These are phyloP conservation scores for Macrocentrus cingulum DNA, from an alignment of 1,140 invertebrate genomes.

Conservation along the genomic window DNA sequence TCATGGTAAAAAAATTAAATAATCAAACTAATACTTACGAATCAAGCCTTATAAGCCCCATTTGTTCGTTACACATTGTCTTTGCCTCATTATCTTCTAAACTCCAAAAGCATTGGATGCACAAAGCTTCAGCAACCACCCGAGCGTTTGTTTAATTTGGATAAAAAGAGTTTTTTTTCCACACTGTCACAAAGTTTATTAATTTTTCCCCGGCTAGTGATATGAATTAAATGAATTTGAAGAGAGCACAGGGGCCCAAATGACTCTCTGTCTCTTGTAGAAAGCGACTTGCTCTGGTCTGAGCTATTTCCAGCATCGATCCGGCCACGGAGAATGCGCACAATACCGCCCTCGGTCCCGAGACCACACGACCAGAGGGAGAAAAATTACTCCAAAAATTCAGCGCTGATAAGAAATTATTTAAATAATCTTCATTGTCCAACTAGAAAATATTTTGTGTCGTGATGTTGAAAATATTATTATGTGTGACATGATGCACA, in stretches of 20 bases:
- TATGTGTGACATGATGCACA: no score
- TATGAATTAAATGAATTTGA: constrained; percentile 11
- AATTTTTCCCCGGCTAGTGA: not conserved
- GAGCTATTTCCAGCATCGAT: constrained; percentile 51
- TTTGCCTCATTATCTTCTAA: constrained; percentile 48
- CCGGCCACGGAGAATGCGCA: constrained; percentile 46
- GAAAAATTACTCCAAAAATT: not conserved
- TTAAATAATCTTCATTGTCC: no score
- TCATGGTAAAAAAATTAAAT: no score
- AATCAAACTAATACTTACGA: constrained; percentile 43
- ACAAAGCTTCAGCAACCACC: not conserved
- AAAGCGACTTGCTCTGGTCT: constrained; percentile 53
- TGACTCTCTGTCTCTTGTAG: constrained; percentile 50
- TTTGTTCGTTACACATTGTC: constrained; percentile 47
- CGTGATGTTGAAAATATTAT: no score
- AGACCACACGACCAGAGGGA: constrained; percentile 2
- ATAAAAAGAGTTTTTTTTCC: not conserved
- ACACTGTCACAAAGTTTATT: not conserved
- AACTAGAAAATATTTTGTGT: no score
- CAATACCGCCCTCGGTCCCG: constrained; percentile 29
- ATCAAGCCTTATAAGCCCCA: constrained; percentile 54
- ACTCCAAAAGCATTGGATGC: constrained; percentile 22
- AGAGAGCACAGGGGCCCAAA: constrained; percentile 37
- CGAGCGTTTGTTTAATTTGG: constrained; percentile 1
- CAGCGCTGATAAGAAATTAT: no score